Conservation (phyloP, 92 coral and sea anemone species). For the Micromussa lordhowensis region DNA sequence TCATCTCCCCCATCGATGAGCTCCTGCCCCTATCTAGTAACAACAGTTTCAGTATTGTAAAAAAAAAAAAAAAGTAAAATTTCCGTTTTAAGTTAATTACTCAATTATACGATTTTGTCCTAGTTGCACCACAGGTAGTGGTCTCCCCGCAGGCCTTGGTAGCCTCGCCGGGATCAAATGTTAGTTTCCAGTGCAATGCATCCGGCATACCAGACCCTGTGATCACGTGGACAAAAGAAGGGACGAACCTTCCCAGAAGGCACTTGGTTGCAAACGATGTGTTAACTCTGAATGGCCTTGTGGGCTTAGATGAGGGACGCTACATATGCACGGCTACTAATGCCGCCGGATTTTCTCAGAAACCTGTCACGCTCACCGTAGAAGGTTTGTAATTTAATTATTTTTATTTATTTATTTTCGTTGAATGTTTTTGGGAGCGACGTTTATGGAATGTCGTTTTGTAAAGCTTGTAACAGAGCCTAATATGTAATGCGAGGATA, state of each 20-base stretch:
- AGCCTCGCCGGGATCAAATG: constrained; percentile 69
- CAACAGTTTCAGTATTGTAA: not conserved
- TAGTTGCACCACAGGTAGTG: constrained; percentile 71
- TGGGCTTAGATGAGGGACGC: constrained; percentile 68
- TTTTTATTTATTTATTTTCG: too few species aligned
- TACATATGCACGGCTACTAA: constrained; percentile 81
- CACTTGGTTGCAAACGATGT: constrained; percentile 59
- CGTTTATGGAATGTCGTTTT: not conserved
- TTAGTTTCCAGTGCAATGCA: constrained; percentile 78
- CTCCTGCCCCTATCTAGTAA: not conserved
- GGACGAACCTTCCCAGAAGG: constrained; percentile 54
- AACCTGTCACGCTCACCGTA: constrained; percentile 52
- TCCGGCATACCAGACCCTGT: constrained; percentile 82
- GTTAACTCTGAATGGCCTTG: constrained; percentile 61
- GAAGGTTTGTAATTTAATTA: constrained; percentile 59
- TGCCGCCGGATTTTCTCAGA: constrained; percentile 69
- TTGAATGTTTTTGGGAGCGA: not conserved
- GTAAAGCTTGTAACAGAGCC: too few species aligned
- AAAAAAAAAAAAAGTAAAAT: too few species aligned
- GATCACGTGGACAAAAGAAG: constrained; percentile 77
- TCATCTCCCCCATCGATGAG: too few species aligned
- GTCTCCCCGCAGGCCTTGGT: constrained; percentile 65
- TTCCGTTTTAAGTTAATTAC: not conserved
- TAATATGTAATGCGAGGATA: too few species aligned
- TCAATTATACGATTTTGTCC: not conserved